Evolutionary conservation across 2,797 vertebrate species (phyloP), one percentile per base, ranked within the genome.

Genomic region (Rousettus madagascariensis): DNA sequence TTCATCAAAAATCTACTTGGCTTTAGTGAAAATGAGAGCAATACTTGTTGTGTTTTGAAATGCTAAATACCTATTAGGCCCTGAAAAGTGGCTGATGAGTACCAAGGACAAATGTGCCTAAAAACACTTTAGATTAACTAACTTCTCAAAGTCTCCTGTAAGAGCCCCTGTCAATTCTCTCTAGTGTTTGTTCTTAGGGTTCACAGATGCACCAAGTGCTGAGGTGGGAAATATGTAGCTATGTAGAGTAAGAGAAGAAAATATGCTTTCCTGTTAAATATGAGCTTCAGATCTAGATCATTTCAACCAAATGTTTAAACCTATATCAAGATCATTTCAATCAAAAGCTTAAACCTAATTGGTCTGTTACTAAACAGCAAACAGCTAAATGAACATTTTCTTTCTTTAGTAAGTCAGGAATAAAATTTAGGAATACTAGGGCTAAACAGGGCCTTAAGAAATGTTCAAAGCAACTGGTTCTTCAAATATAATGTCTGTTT

Each of bases 401-500:
- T 71, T 68, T 57, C n/a, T 51, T 2, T 59, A 4, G 22, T 10
- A 66, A 49, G 6, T 46, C 22, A 94, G 10, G 7, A 86, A 83
- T 46, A 68, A 33, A 15, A 0, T 66, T 90, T 19, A 94, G 75
- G n/a, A 90, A 49, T 55, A 91, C 12, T 68, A 53, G 12, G 33
- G 13, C 6, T 65, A 84, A 74, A 51, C 1, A 86, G 7, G 6
- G 49, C 8, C 2, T 59, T 80, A 33, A 80, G 36, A 75, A 28
- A 59, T 43, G 22, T 55, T 63, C 17, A 86, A 68, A 51, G 10
- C 2, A 93, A 74, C 7, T 80, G 6, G 3, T 74, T 96, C 13
- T 96, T 95, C 66, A 80, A 72, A 68, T 90, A 17, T 19, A 80
- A 51, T 55, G 28, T 72, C n/a, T 77, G 8, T 82, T 91, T 72